Conservation (phyloP, 2,888 invertebrate species). For the Balanococcus diminutus region DNA sequence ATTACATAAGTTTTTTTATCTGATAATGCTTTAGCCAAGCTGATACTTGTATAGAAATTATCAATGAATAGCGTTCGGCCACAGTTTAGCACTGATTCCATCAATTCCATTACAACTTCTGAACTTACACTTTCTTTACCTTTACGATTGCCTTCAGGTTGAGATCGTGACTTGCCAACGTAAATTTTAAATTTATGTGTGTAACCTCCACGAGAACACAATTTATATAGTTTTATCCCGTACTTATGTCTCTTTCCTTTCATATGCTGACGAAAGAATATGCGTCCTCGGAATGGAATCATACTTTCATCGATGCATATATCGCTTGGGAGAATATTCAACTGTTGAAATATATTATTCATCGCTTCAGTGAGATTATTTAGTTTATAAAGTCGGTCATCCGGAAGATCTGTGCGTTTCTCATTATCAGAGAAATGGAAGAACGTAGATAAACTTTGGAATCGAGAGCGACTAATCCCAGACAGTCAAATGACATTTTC, state of each 20-base stretch:
- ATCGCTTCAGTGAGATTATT: background rate
- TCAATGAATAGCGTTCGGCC: background rate
- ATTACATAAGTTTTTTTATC: slow-evolving; percentile 2
- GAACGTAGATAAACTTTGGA: background rate
- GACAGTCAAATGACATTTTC: background rate
- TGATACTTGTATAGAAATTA: background rate
- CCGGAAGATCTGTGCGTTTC: background rate
- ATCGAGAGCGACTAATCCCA: background rate
- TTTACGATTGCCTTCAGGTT: background rate
- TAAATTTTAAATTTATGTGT: background rate
- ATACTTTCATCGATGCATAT: slow-evolving; percentile 50
- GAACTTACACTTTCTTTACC: background rate
- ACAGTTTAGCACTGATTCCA: background rate
- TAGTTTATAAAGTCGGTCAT: background rate
- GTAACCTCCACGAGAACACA: background rate
- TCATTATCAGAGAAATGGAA: background rate
- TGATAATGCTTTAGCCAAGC: background rate
- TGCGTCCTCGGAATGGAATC: slow-evolving; percentile 45
- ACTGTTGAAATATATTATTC: too few relatives aligned
- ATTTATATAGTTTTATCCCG: slow-evolving; percentile 49
- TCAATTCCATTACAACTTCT: background rate
- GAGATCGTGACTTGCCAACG: too few relatives aligned
- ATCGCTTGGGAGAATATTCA: too few relatives aligned
- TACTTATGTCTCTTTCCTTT: slow-evolving; percentile 50
- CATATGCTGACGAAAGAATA: slow-evolving; percentile 50